Percentiles rank a stretch among this genome's conserved stretches.
These are phyloP conservation scores for Xenus cinereus DNA, from an alignment of 2,113 vertebrate species.

Conservation along the genomic window DNA sequence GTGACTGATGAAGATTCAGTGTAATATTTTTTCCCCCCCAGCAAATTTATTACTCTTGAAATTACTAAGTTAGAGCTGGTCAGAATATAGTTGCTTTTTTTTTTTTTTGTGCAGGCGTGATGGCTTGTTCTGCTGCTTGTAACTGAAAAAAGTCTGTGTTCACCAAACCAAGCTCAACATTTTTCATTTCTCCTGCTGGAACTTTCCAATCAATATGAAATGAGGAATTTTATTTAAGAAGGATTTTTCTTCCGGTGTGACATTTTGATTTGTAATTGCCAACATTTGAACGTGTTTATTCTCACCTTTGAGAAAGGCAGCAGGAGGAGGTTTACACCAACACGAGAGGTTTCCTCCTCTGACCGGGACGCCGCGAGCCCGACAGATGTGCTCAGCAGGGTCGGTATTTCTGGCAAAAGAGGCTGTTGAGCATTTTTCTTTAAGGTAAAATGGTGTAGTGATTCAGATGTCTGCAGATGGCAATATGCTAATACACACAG, in stretches of 20 bases:
- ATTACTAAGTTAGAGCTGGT: not conserved
- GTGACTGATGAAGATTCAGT: not conserved
- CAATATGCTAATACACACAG: not conserved
- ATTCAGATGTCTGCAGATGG: not conserved
- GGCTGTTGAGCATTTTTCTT: not conserved
- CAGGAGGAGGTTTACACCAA: not conserved
- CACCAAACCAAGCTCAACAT: not conserved
- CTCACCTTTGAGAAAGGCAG: not conserved
- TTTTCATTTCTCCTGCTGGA: conserved; percentile 3
- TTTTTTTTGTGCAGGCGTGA: not conserved
- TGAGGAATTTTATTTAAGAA: not conserved
- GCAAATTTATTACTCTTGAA: not conserved
- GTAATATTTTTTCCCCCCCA: not conserved
- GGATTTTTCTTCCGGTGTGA: not conserved
- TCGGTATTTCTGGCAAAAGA: not conserved
- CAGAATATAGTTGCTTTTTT: not conserved
- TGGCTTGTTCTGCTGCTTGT: not conserved
- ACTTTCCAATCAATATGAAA: not conserved
- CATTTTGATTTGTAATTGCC: conserved; percentile 24
- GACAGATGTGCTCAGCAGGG: not conserved
- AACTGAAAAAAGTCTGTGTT: not conserved
- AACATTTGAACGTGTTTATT: not conserved
- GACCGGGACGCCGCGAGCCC: not conserved
- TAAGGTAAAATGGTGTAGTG: not conserved
- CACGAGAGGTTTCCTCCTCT: not conserved